Evolutionary conservation across 2,888 invertebrate genomes (phyloP).

Genomic region (Falcaria lacertinaria): DNA sequence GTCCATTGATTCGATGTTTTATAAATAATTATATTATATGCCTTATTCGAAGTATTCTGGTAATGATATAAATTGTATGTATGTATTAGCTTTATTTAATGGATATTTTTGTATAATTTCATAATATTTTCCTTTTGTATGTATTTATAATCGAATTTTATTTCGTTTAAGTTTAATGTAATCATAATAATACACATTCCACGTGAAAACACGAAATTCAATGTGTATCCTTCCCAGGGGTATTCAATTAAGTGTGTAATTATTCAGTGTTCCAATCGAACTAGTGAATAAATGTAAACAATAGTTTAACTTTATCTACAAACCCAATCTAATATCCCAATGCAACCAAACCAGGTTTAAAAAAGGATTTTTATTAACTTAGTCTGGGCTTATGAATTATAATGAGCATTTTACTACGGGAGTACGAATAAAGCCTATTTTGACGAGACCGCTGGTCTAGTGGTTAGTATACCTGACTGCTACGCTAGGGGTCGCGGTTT

Average conservation of each 20-base stretch:
- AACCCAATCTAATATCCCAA: too few species aligned
- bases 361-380: too few species aligned
- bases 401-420: too few species aligned
- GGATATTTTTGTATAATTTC: not conserved
- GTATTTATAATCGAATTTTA: not conserved
- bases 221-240: not conserved
- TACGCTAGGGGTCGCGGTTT: too few species aligned
- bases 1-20: not conserved
- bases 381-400: too few species aligned
- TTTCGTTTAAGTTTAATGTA: not conserved
- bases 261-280: not conserved
- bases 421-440: too few species aligned
- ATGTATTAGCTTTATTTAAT: not conserved
- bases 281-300: not conserved
- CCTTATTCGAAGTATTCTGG: constrained; percentile 2
- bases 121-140: not conserved
- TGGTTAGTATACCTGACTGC: too few species aligned
- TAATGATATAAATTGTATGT: not conserved
- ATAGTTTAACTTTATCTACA: too few species aligned
- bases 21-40: not conserved
- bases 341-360: too few species aligned
- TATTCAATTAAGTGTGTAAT: too few species aligned
- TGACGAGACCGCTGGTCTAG: too few species aligned
- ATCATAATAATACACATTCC: not conserved
- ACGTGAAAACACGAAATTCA: not conserved